phyloP scores from a whole-genome alignment of 2,797 vertebrate genomes.

The Urocyon cinereoargenteus region DNA sequence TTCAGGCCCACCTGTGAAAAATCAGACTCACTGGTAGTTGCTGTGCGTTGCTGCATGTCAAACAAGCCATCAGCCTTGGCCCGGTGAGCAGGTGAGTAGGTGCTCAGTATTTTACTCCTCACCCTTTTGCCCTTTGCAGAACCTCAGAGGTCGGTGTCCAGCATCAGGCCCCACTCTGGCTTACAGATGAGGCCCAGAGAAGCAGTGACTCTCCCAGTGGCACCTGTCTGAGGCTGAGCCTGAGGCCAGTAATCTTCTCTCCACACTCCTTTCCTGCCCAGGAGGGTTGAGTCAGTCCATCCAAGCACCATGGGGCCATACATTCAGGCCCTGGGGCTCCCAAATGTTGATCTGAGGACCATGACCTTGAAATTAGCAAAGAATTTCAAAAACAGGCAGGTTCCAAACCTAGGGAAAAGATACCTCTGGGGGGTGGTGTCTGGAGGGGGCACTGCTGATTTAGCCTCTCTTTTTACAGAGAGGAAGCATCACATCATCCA shows the following conservation, averaged over 20 bases:
- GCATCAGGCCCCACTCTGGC: too few relatives aligned
- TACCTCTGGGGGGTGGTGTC: background rate
- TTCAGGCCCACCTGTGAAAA: background rate
- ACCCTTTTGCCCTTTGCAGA: accelerated
- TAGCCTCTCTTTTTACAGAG: background rate
- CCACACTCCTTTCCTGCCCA: background rate
- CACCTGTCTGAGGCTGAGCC: background rate
- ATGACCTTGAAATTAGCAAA: background rate
- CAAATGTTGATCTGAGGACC: background rate
- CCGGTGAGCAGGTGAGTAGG: accelerated
- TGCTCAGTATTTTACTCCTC: background rate
- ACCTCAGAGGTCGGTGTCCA: background rate
- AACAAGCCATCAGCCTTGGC: background rate
- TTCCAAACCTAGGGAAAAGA: background rate
- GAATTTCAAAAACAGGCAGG: background rate
- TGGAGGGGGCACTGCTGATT: background rate
- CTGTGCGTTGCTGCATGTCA: background rate
- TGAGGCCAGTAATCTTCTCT: accelerated
- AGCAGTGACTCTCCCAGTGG: accelerated
- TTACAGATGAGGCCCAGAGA: background rate
- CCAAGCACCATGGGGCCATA: background rate
- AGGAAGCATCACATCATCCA: background rate
- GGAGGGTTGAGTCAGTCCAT: background rate
- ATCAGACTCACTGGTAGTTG: background rate
- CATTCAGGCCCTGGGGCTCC: background rate